These are phyloP conservation scores for Penaeus indicus DNA, from an alignment of 1,140 invertebrate species.

Conservation along the genomic window DNA sequence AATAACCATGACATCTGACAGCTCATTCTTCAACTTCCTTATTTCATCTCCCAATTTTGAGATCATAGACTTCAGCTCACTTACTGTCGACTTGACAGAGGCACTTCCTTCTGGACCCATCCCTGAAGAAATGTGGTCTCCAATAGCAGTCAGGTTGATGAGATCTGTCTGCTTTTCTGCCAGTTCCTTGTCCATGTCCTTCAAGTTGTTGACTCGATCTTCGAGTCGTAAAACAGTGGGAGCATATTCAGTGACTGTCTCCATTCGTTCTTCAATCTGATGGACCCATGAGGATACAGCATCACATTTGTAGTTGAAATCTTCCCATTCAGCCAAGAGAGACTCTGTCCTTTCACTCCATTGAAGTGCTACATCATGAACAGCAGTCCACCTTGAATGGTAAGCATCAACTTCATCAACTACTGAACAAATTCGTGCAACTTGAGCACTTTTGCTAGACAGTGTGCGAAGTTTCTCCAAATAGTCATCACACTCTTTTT, in stretches of 20 bases:
- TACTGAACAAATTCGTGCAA: conserved; percentile 80
- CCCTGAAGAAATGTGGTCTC: conserved; percentile 82
- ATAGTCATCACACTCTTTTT: conserved; percentile 81
- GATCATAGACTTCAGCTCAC: conserved; percentile 81
- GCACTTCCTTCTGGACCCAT: conserved; percentile 82
- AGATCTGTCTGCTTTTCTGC: conserved; percentile 85
- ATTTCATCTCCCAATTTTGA: conserved; percentile 80
- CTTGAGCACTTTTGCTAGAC: conserved; percentile 77
- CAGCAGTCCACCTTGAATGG: conserved; percentile 82
- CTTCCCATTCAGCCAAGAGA: conserved; percentile 84
- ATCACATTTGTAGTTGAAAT: conserved; percentile 74
- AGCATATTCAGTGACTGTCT: conserved; percentile 62
- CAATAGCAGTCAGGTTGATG: conserved; percentile 82
- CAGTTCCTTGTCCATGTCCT: conserved; percentile 83
- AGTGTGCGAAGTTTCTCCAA: conserved; percentile 68
- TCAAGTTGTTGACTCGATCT: conserved; percentile 78
- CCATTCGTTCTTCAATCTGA: conserved; percentile 68
- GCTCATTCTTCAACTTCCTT: conserved; percentile 80
- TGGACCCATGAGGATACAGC: conserved; percentile 69
- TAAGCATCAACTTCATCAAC: conserved; percentile 86
- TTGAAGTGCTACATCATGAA: conserved; percentile 81
- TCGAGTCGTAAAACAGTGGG: conserved; percentile 62
- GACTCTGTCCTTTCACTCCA: conserved; percentile 83
- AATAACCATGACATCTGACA: conserved; percentile 83
- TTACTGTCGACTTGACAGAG: conserved; percentile 79